phyloP scores from a whole-genome alignment of 2,113 vertebrate species.

The Pardalotus punctatus region DNA sequence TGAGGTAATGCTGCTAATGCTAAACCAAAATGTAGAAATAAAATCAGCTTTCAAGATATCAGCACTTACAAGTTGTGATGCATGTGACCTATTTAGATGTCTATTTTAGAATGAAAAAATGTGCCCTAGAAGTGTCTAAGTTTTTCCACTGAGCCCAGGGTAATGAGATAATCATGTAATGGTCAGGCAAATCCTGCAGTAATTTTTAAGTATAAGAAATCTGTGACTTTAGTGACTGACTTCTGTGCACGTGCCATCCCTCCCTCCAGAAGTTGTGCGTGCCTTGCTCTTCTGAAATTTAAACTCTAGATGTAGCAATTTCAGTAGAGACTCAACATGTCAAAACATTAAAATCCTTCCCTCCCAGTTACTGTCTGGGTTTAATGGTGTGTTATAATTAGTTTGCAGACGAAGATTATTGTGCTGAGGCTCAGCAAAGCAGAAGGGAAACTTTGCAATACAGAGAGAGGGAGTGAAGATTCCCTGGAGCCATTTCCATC shows the following conservation, averaged over 20 bases:
- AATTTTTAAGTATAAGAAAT: not conserved
- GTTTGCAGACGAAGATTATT: not conserved
- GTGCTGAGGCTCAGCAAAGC: not conserved
- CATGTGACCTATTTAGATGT: slow-evolving; percentile 20
- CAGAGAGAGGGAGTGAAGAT: not conserved
- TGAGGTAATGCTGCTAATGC: not conserved
- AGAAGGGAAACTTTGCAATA: not conserved
- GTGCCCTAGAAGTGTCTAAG: not conserved
- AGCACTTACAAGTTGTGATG: not conserved
- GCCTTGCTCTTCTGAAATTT: not conserved
- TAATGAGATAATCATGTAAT: not conserved
- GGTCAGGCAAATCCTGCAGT: not conserved
- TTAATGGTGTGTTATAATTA: not conserved
- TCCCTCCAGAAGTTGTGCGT: not conserved
- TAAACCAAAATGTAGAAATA: not conserved
- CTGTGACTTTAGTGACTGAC: not conserved
- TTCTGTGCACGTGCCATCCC: not conserved
- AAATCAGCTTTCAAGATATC: not conserved
- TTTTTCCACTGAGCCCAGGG: not conserved
- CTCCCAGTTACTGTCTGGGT: not conserved
- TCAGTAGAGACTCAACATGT: not conserved
- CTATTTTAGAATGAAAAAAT: slow-evolving; percentile 12
- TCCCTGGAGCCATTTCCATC: not conserved
- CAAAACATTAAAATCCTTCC: slow-evolving; percentile 12
- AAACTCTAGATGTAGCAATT: not conserved